Evolutionary conservation across 1,140 invertebrate genomes (phyloP), one percentile per base, ranked within the genome.

Genomic region (Aphis gossypii): DNA sequence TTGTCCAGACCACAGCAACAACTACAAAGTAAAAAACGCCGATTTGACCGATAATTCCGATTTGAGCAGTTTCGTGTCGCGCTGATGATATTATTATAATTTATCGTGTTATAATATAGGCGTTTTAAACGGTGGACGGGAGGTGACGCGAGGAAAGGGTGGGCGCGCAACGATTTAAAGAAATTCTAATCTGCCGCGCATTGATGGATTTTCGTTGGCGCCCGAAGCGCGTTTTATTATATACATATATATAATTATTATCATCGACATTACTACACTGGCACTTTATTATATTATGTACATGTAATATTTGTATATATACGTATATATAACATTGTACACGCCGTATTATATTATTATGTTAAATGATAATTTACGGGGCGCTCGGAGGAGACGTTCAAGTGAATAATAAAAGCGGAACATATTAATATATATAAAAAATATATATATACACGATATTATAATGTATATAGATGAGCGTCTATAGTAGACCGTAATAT

Each of bases 391-490:
- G 30, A 76, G 60, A 76, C n/a, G 60, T 76, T 76, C 60, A 76
- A 76, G 60, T 76, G 60, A 76, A 76, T 76, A 76, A 76, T 76
- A 76, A 76, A 76, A 76, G 30, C 60, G 60, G n/a, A 76, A 76
- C n/a, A 76, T 76, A 76, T 5, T 76, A 76, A 6, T n/a, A n/a
- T n/a, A 68, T n/a, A 68, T 35, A 35, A 35, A 35, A 35, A 35
- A 35, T 0, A 35, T 68, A 68, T n/a, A 11, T 76, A 5, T 21
- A 86, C 5, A 18, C 14, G 44, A 86, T 86, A 44, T 44, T 86
- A 46, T n/a, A 30, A 86, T 86, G 46, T 86, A 86, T 86, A 86
- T 86, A 86, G 38, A 83, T 9, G 41, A 41, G 18, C 82, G 82
- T 83, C 60, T 14, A 76, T 14, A 76, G 60, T 76, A 76, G 30